Conservation (phyloP, 2,888 invertebrate genomes). For the Tholera decimalis region DNA sequence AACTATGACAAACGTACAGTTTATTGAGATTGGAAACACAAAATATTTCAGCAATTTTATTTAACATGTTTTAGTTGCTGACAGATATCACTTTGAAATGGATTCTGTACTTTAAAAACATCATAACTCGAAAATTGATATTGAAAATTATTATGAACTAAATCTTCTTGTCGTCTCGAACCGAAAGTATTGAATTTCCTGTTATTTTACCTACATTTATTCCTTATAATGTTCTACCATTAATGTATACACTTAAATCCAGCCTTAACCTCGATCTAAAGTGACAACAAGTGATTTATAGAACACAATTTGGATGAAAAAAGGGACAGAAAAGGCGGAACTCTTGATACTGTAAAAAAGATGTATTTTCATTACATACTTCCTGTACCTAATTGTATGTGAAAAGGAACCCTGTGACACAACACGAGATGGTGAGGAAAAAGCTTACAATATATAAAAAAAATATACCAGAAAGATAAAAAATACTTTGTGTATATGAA, state of each 20-base stretch:
- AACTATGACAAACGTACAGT: background rate
- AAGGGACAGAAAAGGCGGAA: conserved; percentile 18
- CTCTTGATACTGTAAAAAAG: conserved; percentile 40
- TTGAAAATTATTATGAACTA: too few species aligned
- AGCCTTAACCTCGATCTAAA: conserved; percentile 22
- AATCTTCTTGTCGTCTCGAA: background rate
- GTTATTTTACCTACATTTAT: conserved; percentile 6
- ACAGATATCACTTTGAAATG: background rate
- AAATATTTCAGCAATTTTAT: background rate
- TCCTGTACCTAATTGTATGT: conserved; percentile 7
- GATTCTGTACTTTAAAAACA: too few species aligned
- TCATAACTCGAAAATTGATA: too few species aligned
- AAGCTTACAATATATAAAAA: too few species aligned
- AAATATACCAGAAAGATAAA: too few species aligned
- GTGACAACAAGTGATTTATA: conserved; percentile 38
- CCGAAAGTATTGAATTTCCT: background rate
- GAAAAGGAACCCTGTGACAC: background rate
- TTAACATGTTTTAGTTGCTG: background rate
- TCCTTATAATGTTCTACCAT: conserved; percentile 6
- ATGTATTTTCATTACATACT: background rate
- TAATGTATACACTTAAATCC: conserved; percentile 18
- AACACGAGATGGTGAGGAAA: background rate
- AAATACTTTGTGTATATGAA: too few species aligned
- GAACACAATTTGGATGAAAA: conserved; percentile 24
- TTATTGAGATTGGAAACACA: background rate